These are phyloP conservation scores for Neodiprion virginianus DNA, from an alignment of 1,140 invertebrate genomes.

Conservation along the genomic window DNA sequence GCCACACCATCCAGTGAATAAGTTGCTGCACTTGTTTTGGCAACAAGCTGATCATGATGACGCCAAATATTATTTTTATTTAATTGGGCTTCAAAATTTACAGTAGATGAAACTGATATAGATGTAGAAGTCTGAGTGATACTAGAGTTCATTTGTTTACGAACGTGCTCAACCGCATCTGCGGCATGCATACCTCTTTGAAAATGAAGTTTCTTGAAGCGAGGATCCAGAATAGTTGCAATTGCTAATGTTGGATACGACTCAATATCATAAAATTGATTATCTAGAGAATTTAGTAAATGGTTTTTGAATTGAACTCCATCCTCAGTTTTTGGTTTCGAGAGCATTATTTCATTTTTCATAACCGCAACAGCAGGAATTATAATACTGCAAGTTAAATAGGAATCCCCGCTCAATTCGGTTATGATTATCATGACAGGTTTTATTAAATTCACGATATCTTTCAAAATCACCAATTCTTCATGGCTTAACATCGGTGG, in stretches of 20 bases:
- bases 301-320: slow-evolving; percentile 22
- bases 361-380: slow-evolving; percentile 53
- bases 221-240: slow-evolving; percentile 34
- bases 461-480: slow-evolving; percentile 41
- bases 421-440: slow-evolving; percentile 52
- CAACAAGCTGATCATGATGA: slow-evolving; percentile 12
- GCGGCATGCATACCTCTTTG: slow-evolving; percentile 31
- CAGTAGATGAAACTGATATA: neutral
- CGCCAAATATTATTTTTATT: slow-evolving; percentile 14
- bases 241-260: slow-evolving; percentile 22
- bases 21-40: neutral
- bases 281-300: slow-evolving; percentile 32
- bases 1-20: neutral
- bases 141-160: slow-evolving; percentile 23
- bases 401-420: slow-evolving; percentile 53
- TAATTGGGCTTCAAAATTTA: neutral
- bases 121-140: neutral
- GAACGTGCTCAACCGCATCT: slow-evolving; percentile 34
- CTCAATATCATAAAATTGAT: slow-evolving; percentile 40
- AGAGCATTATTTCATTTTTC: slow-evolving; percentile 38
- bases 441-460: slow-evolving; percentile 40
- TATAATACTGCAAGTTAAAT: slow-evolving; percentile 49
- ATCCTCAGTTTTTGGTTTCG: slow-evolving; percentile 32
- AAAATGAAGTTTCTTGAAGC: slow-evolving; percentile 40
- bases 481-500: slow-evolving; percentile 44